A percentile compares a stretch with the other conserved stretches of the same genome.
phyloP scores from a whole-genome alignment of 2,113 vertebrate genomes.

The Apteryx owenii region DNA sequence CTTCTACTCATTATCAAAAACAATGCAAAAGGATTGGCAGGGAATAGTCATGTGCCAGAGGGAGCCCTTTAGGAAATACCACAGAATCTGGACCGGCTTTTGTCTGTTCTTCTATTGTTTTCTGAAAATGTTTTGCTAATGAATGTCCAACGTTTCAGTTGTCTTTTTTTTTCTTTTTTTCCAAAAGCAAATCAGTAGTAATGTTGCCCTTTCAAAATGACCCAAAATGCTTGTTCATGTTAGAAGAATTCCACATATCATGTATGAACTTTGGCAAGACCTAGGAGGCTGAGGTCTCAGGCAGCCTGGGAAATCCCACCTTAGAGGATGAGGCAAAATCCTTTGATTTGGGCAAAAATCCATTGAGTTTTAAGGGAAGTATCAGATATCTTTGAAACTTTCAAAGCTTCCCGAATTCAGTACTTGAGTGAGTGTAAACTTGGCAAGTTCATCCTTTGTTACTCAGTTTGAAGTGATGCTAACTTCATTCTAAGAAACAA shows the following conservation, averaged over 20 bases:
- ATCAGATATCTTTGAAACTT: not conserved
- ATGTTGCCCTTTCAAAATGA: not conserved
- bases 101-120: slow-evolving; percentile 63
- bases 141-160: slow-evolving; percentile 2
- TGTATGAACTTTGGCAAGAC: not conserved
- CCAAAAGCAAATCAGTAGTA: not conserved
- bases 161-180: fast-evolving
- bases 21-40: slow-evolving; percentile 63
- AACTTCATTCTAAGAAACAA: not conserved
- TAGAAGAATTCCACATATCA: not conserved
- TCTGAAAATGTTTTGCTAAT: slow-evolving; percentile 63
- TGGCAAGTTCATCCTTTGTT: not conserved
- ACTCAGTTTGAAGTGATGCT: not conserved
- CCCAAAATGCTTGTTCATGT: not conserved
- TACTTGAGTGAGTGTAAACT: not conserved
- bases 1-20: slow-evolving; percentile 71
- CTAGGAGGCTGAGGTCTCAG: not conserved
- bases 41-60: slow-evolving; percentile 36
- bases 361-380: not conserved
- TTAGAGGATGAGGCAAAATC: not conserved
- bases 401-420: not conserved
- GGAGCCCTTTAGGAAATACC: slow-evolving; percentile 71
- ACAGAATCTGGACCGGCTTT: slow-evolving; percentile 53
- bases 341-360: not conserved
- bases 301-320: not conserved